Evolutionary conservation across 1,140 invertebrate species (phyloP).

Genomic region (Hirudo medicinalis): DNA sequence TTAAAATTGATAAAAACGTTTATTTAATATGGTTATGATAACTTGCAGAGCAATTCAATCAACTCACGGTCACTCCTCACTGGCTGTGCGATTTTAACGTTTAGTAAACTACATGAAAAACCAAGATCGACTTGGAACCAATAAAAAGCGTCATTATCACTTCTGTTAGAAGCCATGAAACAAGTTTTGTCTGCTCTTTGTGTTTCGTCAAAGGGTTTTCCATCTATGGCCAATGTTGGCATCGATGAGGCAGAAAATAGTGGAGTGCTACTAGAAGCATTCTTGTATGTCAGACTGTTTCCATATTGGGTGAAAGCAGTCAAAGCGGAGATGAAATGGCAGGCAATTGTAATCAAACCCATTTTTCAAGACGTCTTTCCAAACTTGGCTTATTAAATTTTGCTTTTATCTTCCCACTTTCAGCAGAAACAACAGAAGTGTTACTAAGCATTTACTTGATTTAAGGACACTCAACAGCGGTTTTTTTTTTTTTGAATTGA

Average conservation of each 20-base stretch:
- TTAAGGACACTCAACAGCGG: no score
- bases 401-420: no score
- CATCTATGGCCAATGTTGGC: background rate
- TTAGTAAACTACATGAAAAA: background rate
- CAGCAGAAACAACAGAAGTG: no score
- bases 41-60: background rate
- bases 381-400: no score
- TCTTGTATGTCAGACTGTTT: background rate
- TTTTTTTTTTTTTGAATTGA: no score
- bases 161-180: slow-evolving; percentile 1
- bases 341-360: no score
- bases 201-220: background rate
- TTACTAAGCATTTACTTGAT: no score
- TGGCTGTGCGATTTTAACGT: background rate
- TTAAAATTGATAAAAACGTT: background rate
- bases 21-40: background rate
- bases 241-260: background rate
- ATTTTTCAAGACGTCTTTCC: no score
- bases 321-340: no score
- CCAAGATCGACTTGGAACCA: background rate
- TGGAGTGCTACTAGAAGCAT: background rate
- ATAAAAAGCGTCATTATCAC: background rate
- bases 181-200: background rate
- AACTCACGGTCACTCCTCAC: background rate
- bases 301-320: no score